phyloP scores from a whole-genome alignment of 2,888 invertebrate species.

The Anodontia alba region DNA sequence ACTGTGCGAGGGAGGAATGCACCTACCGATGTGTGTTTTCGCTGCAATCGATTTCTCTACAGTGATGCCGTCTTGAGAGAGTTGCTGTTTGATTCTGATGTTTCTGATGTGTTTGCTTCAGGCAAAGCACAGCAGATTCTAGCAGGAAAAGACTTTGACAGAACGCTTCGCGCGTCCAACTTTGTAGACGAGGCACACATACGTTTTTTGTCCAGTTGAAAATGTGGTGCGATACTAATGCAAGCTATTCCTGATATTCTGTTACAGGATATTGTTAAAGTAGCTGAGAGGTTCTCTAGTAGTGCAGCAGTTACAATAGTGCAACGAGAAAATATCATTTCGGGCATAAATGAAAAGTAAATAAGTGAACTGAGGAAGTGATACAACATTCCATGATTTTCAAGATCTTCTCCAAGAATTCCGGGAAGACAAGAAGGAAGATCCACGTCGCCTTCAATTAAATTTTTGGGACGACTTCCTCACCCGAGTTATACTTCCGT shows the following conservation, averaged over 20 bases:
- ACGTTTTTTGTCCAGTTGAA: slow-evolving; percentile 11
- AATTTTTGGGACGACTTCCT: slow-evolving; percentile 26
- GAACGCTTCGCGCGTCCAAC: slow-evolving; percentile 1
- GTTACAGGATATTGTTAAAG: neutral
- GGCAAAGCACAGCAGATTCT: slow-evolving; percentile 9
- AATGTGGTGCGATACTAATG: neutral
- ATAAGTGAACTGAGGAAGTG: no score
- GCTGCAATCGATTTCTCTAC: slow-evolving; percentile 16
- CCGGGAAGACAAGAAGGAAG: neutral
- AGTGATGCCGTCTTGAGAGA: slow-evolving; percentile 19
- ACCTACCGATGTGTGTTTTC: slow-evolving; percentile 13
- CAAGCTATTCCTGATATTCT: neutral
- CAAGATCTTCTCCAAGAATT: slow-evolving; percentile 21
- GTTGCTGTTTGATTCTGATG: no score
- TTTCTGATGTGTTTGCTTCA: slow-evolving; percentile 9
- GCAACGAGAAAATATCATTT: neutral
- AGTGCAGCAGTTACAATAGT: neutral
- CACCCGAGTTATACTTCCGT: neutral
- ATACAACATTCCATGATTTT: neutral
- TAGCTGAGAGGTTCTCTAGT: neutral
- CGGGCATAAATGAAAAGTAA: neutral
- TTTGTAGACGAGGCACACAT: slow-evolving; percentile 18
- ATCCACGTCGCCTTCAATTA: slow-evolving; percentile 1
- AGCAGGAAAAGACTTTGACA: slow-evolving; percentile 22
- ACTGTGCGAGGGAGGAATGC: slow-evolving; percentile 22